Percentiles rank a stretch among this genome's conserved stretches.
Conservation (phyloP, 2,797 vertebrate species). For the Pseudochromis fuscus region DNA sequence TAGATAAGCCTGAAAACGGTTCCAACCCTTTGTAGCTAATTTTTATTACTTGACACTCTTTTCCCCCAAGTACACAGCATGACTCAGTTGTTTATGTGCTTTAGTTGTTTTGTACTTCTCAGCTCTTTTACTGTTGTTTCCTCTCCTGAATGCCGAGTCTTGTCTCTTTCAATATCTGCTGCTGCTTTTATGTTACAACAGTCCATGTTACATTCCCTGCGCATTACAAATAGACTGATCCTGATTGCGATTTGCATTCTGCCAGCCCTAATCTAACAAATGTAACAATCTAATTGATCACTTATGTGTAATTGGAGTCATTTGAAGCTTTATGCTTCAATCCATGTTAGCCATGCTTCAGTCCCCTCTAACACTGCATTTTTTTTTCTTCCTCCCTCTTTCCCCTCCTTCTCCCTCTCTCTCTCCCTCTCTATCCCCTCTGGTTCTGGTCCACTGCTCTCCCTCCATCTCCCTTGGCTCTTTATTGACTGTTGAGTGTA, state of each 20-base stretch:
- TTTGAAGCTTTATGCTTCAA: slow-evolving; percentile 67
- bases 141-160: slow-evolving; percentile 2
- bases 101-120: slow-evolving; percentile 3
- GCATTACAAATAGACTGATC: slow-evolving; percentile 36
- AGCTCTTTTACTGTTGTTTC: background rate
- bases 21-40: background rate
- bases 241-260: slow-evolving; percentile 53
- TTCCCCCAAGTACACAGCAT: background rate
- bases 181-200: slow-evolving; percentile 9
- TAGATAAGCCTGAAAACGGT: background rate
- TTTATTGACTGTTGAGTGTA: slow-evolving; percentile 82
- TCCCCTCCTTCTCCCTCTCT: slow-evolving; percentile 16
- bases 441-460: slow-evolving; percentile 71
- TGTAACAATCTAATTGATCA: slow-evolving; percentile 74
- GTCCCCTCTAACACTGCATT: slow-evolving; percentile 47
- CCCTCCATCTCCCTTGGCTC: slow-evolving; percentile 73
- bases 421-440: slow-evolving; percentile 43
- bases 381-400: background rate
- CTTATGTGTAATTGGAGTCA: slow-evolving; percentile 70
- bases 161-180: slow-evolving; percentile 5
- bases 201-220: slow-evolving; percentile 12
- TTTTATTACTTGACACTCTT: background rate
- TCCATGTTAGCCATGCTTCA: slow-evolving; percentile 67
- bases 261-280: slow-evolving; percentile 61
- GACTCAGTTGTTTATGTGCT: slow-evolving; percentile 12